These are phyloP conservation scores for Scaptomyza cyrtandrae DNA, from an alignment of 2,888 invertebrate species.

Conservation along the genomic window DNA sequence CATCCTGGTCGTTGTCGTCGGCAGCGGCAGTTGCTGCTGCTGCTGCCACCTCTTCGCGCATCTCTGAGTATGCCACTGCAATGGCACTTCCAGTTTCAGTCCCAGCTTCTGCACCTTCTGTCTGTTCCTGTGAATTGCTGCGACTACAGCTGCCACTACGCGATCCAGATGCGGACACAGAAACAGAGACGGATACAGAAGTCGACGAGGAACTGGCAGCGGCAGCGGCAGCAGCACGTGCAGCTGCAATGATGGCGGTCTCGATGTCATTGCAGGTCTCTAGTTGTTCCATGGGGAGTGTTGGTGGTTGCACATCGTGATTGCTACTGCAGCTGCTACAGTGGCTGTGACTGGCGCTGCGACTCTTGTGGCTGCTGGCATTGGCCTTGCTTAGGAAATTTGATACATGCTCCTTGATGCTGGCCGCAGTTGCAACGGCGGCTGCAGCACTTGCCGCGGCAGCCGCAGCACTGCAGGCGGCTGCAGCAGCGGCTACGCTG, in stretches of 20 bases:
- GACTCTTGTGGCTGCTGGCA: constrained; percentile 37
- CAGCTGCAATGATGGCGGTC: constrained; percentile 82
- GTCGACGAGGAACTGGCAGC: constrained; percentile 28
- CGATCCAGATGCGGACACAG: constrained; percentile 17
- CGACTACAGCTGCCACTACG: constrained; percentile 54
- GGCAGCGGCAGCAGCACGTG: constrained; percentile 76
- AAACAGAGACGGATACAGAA: constrained; percentile 3
- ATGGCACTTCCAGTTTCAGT: constrained; percentile 15
- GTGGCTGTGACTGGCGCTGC: constrained; percentile 31
- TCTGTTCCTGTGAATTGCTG: constrained; percentile 62
- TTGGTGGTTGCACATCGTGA: constrained; percentile 43
- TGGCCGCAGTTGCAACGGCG: constrained; percentile 19
- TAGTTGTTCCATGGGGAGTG: constrained; percentile 71
- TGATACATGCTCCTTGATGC: constrained; percentile 57
- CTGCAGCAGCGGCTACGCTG: background rate
- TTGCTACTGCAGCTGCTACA: constrained; percentile 42
- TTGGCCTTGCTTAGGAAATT: constrained; percentile 62
- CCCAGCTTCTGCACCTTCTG: constrained; percentile 33
- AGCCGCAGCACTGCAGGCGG: constrained; percentile 15
- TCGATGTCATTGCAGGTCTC: constrained; percentile 84
- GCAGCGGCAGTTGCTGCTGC: background rate
- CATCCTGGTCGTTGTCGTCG: constrained; percentile 9
- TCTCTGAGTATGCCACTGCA: constrained; percentile 18
- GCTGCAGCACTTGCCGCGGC: constrained; percentile 29
- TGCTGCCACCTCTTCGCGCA: constrained; percentile 16